These are phyloP conservation scores for Diaprepes abbreviatus DNA, from an alignment of 2,888 invertebrate genomes.

Conservation along the genomic window DNA sequence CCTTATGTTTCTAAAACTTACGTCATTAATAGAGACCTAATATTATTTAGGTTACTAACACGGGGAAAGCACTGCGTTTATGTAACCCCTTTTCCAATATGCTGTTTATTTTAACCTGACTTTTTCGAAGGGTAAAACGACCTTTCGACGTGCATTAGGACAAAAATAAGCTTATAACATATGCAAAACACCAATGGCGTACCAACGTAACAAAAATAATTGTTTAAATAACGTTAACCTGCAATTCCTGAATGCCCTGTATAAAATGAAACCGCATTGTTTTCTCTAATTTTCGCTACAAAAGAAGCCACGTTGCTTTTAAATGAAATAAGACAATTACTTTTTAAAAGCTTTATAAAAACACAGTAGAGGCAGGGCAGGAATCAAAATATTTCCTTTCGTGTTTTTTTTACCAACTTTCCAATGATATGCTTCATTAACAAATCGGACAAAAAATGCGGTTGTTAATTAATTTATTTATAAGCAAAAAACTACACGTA, in stretches of 20 bases:
- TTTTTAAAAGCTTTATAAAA: constrained; percentile 31
- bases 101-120: constrained; percentile 26
- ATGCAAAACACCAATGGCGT: constrained; percentile 15
- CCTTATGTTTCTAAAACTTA: neutral
- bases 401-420: no score
- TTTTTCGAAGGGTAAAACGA: constrained; percentile 19
- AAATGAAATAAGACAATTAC: constrained; percentile 26
- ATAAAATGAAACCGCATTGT: neutral
- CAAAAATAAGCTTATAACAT: constrained; percentile 1
- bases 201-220: neutral
- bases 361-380: constrained; percentile 8
- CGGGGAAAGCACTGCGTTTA: constrained; percentile 16
- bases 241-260: neutral
- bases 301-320: constrained; percentile 20
- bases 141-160: constrained; percentile 13
- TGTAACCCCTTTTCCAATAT: constrained; percentile 31
- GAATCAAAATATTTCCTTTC: neutral
- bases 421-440: no score
- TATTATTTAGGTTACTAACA: constrained; percentile 25
- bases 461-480: no score
- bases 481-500: no score
- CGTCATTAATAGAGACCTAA: neutral
- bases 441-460: no score
- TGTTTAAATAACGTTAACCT: no score
- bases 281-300: constrained; percentile 18